phyloP scores from a whole-genome alignment of 2,113 vertebrate genomes.

The Balaenoptera acutorostrata region DNA sequence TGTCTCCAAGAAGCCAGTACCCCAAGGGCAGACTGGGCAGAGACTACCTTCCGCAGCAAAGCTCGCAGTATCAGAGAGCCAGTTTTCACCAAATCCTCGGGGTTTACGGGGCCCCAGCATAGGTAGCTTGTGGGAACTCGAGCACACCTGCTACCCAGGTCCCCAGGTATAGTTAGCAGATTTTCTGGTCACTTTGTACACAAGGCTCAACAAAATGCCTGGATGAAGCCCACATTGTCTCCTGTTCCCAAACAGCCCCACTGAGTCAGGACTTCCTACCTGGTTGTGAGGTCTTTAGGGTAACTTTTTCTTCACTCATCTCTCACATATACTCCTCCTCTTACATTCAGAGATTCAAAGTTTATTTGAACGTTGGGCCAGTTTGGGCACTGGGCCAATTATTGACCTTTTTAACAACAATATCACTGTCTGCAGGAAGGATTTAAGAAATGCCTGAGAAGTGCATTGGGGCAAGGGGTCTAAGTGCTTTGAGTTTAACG shows the following conservation, averaged over 20 bases:
- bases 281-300: neutral
- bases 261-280: neutral
- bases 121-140: neutral
- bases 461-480: fast-evolving
- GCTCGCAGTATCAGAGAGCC: fast-evolving
- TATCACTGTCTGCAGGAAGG: neutral
- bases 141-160: neutral
- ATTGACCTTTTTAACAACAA: neutral
- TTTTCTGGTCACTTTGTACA: neutral
- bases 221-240: neutral
- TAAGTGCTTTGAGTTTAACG: neutral
- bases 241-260: neutral
- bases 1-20: neutral
- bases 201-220: neutral
- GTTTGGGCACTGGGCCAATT: neutral
- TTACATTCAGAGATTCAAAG: neutral
- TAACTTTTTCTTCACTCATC: neutral
- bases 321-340: neutral
- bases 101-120: fast-evolving
- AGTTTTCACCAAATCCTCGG: neutral
- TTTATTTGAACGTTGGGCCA: neutral
- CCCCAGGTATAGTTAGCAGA: neutral
- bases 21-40: neutral
- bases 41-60: neutral
- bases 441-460: neutral